Evolutionary conservation across 2,797 vertebrate genomes (phyloP).

Genomic region (Hydrophis major): DNA sequence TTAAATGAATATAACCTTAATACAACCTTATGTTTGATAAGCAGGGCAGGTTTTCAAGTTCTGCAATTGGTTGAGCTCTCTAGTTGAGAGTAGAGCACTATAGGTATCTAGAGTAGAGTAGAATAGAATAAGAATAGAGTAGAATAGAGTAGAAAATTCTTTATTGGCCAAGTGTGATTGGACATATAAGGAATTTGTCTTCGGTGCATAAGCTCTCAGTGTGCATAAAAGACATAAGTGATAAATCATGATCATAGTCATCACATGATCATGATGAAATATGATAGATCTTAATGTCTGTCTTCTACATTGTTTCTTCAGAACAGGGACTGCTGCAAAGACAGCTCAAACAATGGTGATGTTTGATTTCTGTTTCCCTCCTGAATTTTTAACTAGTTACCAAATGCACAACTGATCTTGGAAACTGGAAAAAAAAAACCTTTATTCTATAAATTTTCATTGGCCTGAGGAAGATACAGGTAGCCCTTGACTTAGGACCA

Average conservation of each 20-base stretch:
- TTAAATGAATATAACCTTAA: neutral
- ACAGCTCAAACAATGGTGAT: neutral
- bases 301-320: neutral
- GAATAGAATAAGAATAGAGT: too few species aligned
- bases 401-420: neutral
- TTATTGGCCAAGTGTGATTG: too few species aligned
- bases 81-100: neutral
- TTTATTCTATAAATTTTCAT: neutral
- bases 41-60: neutral
- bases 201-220: too few species aligned
- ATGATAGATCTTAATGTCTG: neutral
- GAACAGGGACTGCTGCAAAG: neutral
- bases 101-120: too few species aligned
- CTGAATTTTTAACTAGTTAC: neutral
- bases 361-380: neutral
- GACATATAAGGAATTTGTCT: too few species aligned
- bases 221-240: too few species aligned
- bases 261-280: neutral
- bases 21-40: neutral
- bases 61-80: neutral
- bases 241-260: too few species aligned
- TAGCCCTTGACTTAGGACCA: too few species aligned
- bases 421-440: too few species aligned
- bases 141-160: too few species aligned
- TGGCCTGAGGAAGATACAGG: neutral